phyloP scores from a whole-genome alignment of 2,888 invertebrate genomes.

The Drosophila stalkeri region DNA sequence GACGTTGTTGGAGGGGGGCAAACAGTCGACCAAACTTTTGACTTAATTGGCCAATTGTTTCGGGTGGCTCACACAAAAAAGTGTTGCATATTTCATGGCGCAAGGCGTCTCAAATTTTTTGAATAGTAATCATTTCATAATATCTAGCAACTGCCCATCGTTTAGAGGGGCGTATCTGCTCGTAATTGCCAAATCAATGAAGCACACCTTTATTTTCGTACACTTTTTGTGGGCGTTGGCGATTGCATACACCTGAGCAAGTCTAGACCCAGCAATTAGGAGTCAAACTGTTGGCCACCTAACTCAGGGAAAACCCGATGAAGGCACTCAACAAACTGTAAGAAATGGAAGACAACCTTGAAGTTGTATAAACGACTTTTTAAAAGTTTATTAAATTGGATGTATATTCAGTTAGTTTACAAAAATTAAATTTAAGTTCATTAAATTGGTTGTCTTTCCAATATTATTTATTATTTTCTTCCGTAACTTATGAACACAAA shows the following conservation, averaged over 20 bases:
- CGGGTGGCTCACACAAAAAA: slow-evolving; percentile 50
- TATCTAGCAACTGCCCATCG: slow-evolving; percentile 23
- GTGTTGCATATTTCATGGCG: slow-evolving; percentile 60
- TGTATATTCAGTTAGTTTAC: no score
- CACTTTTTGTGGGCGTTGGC: not conserved
- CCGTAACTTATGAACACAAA: no score
- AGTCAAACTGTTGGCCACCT: slow-evolving; percentile 52
- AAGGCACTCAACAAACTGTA: not conserved
- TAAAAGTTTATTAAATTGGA: not conserved
- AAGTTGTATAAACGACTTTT: not conserved
- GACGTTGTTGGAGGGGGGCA: not conserved
- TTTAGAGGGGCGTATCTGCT: slow-evolving; percentile 38
- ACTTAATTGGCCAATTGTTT: slow-evolving; percentile 74
- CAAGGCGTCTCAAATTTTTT: slow-evolving; percentile 18
- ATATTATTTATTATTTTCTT: no score
- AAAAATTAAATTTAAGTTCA: no score
- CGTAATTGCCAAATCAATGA: slow-evolving; percentile 55
- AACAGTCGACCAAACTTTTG: slow-evolving; percentile 50
- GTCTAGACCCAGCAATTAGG: slow-evolving; percentile 24
- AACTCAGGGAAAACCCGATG: slow-evolving; percentile 35
- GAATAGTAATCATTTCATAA: slow-evolving; percentile 11
- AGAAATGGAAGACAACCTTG: not conserved
- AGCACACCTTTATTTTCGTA: slow-evolving; percentile 12
- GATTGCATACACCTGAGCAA: slow-evolving; percentile 18
- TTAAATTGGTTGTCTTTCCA: no score